Conservation (phyloP, 1,140 invertebrate genomes). For the Ceratosolen fusciceps region DNA sequence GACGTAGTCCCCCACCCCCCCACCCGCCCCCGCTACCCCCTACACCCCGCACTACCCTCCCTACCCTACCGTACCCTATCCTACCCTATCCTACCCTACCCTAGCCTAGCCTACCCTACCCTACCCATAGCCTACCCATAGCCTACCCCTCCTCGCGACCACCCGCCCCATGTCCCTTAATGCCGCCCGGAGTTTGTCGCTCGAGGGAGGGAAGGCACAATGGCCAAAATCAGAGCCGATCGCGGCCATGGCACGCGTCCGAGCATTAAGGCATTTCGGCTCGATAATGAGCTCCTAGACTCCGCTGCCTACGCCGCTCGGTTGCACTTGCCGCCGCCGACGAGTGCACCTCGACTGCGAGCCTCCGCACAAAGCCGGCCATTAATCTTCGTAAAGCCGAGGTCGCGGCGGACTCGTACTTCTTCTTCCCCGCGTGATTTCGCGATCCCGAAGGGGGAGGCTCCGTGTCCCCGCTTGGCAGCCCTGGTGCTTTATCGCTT, state of each 20-base stretch:
- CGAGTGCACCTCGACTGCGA: not conserved
- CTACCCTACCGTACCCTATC: not conserved
- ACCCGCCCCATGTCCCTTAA: too few species aligned
- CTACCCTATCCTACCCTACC: too few species aligned
- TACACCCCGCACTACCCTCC: too few species aligned
- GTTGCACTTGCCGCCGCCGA: conserved; percentile 58
- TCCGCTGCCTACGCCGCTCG: conserved; percentile 59
- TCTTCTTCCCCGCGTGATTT: not conserved
- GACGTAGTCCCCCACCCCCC: conserved; percentile 45
- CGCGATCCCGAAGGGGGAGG: too few species aligned
- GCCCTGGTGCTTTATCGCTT: too few species aligned
- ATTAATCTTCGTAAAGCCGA: too few species aligned
- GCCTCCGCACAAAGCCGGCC: not conserved
- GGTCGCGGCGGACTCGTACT: not conserved
- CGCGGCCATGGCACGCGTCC: conserved; percentile 20
- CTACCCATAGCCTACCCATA: too few species aligned
- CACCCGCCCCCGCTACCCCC: not conserved
- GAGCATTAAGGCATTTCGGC: conserved; percentile 61
- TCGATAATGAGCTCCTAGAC: conserved; percentile 56
- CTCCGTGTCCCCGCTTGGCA: too few species aligned
- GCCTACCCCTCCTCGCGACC: too few species aligned
- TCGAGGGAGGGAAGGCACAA: not conserved
- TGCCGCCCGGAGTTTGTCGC: not conserved
- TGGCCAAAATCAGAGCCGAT: conserved; percentile 61
- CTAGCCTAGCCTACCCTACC: too few species aligned